phyloP scores from a whole-genome alignment of 2,797 vertebrate species.

The Schizothorax lantsangensis region DNA sequence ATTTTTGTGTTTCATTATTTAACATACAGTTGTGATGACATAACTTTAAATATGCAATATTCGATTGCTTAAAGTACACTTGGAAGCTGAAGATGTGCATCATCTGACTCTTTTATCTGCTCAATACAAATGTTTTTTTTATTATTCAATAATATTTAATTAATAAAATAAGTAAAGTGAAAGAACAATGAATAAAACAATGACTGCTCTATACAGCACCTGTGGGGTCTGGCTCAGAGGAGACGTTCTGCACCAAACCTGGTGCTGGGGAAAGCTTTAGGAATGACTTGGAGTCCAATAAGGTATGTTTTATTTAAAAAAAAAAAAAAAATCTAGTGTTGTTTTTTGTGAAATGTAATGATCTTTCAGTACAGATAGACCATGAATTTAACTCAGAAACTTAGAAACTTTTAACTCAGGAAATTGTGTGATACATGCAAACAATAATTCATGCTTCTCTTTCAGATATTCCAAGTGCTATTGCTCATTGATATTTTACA shows the following conservation, averaged over 20 bases:
- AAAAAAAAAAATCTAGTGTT: not conserved
- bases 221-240: slow-evolving; percentile 74
- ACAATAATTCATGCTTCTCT: not conserved
- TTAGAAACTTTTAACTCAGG: not conserved
- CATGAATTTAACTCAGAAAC: not conserved
- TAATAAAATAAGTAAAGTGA: not conserved
- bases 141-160: not conserved
- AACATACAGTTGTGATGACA: not conserved
- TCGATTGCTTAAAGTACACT: not conserved
- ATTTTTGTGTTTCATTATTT: not conserved
- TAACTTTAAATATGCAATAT: not conserved
- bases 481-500: slow-evolving; percentile 5
- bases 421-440: too few relatives aligned
- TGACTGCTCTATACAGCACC: slow-evolving; percentile 65
- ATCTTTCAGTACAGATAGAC: not conserved
- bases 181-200: not conserved
- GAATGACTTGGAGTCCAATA: slow-evolving; percentile 77
- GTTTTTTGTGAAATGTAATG: not conserved
- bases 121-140: not conserved
- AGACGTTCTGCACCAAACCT: slow-evolving; percentile 78
- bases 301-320: slow-evolving; percentile 65
- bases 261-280: slow-evolving; percentile 74
- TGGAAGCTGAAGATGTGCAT: not conserved
- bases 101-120: not conserved
- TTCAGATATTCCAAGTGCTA: not conserved